Percentiles rank a stretch among this genome's conserved stretches.
These are phyloP conservation scores for Amorpha juglandis DNA, from an alignment of 2,888 invertebrate genomes.

Conservation along the genomic window DNA sequence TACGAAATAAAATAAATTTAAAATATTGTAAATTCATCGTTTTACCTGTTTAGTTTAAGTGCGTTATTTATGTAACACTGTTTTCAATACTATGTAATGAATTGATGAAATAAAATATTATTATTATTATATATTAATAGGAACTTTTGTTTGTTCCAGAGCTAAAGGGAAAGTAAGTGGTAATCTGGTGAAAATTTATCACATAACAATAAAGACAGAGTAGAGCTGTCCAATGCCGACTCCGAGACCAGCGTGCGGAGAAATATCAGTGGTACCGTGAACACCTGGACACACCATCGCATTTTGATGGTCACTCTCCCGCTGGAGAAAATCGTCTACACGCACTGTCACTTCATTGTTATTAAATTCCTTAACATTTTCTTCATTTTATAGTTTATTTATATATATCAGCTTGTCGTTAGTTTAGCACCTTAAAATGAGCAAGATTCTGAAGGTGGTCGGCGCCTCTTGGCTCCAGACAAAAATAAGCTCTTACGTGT, in stretches of 20 bases:
- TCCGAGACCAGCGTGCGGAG: slow-evolving; percentile 58
- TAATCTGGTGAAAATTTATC: slow-evolving; percentile 57
- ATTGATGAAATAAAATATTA: too few relatives aligned
- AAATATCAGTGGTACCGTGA: slow-evolving; percentile 59
- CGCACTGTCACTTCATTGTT: slow-evolving; percentile 84
- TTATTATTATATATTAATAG: background rate
- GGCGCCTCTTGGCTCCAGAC: slow-evolving; percentile 92
- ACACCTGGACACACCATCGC: slow-evolving; percentile 52
- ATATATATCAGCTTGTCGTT: slow-evolving; percentile 39
- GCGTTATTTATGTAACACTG: too few relatives aligned
- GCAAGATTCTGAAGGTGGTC: slow-evolving; percentile 89
- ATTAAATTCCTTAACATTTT: slow-evolving; percentile 82
- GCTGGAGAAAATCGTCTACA: slow-evolving; percentile 75
- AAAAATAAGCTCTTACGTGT: slow-evolving; percentile 88
- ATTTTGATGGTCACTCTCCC: slow-evolving; percentile 77
- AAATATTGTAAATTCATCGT: too few relatives aligned
- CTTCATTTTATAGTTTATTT: slow-evolving; percentile 75
- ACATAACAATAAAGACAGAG: slow-evolving; percentile 50
- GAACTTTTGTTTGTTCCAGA: slow-evolving; percentile 70
- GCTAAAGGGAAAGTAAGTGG: slow-evolving; percentile 60
- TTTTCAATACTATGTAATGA: too few relatives aligned
- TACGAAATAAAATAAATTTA: too few relatives aligned
- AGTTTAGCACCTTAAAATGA: slow-evolving; percentile 55
- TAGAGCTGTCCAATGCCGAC: slow-evolving; percentile 66
- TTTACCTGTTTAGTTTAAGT: too few relatives aligned